phyloP scores from a whole-genome alignment of 2,113 vertebrate genomes.

The Malurus melanocephalus region DNA sequence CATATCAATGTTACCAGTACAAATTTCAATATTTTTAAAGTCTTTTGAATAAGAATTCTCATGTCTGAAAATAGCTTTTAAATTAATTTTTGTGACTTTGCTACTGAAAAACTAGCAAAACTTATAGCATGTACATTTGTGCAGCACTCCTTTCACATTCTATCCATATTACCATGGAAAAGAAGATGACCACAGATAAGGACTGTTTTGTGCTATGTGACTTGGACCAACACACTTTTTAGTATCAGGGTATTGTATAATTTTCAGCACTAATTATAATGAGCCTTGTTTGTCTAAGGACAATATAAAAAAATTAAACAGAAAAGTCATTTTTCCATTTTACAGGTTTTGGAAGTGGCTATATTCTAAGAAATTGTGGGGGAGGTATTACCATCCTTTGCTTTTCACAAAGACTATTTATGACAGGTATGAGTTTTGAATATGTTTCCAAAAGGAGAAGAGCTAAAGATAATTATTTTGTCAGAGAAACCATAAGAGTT shows the following conservation, averaged over 20 bases:
- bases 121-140: background rate
- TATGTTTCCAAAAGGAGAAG: background rate
- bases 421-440: background rate
- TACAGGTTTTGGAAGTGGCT: background rate
- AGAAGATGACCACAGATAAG: background rate
- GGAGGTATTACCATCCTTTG: background rate
- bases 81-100: background rate
- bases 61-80: background rate
- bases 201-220: background rate
- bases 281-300: background rate
- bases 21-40: background rate
- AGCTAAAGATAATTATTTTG: background rate
- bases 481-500: background rate
- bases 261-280: background rate
- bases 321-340: background rate
- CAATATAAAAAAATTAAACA: background rate
- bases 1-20: background rate
- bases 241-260: background rate
- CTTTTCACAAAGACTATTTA: background rate
- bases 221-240: background rate
- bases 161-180: background rate
- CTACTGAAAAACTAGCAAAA: background rate
- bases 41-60: background rate
- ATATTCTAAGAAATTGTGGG: background rate
- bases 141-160: background rate